Conservation (phyloP, 2,797 vertebrate species). For the Aldrovandia affinis region DNA sequence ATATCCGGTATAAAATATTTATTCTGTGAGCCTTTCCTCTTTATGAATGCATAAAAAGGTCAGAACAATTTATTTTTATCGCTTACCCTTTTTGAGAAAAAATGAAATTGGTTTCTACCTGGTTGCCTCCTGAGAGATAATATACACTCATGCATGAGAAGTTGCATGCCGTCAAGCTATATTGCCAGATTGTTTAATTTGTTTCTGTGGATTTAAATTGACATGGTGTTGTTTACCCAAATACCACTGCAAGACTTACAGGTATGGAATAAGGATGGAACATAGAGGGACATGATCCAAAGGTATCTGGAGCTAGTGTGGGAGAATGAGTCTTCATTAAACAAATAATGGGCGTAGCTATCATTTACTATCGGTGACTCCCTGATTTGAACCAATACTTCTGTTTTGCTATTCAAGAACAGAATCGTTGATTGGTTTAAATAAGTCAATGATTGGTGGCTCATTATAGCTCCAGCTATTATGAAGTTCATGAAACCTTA, state of each 20-base stretch:
- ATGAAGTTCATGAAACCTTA: background rate
- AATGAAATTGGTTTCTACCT: slow-evolving; percentile 32
- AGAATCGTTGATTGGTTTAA: background rate
- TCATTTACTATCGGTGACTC: background rate
- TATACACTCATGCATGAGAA: background rate
- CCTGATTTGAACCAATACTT: background rate
- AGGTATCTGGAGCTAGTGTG: background rate
- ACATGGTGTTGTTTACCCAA: background rate
- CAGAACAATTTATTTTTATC: slow-evolving; percentile 31
- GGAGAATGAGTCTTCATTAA: background rate
- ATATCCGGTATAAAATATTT: slow-evolving; percentile 7
- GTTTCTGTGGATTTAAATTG: background rate
- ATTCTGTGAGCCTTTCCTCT: slow-evolving; percentile 10
- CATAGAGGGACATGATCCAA: background rate
- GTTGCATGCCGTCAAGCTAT: background rate
- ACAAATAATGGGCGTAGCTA: background rate
- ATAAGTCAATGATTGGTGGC: background rate
- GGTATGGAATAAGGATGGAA: background rate
- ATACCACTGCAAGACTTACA: background rate
- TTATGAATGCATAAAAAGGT: slow-evolving; percentile 45
- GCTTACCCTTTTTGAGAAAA: slow-evolving; percentile 31
- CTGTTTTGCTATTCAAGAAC: background rate
- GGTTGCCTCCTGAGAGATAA: slow-evolving; percentile 6
- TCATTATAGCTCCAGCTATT: background rate
- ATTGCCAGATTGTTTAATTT: background rate